Evolutionary conservation across 2,113 vertebrate genomes (phyloP).

Genomic region (Lycocorax pyrrhopterus): DNA sequence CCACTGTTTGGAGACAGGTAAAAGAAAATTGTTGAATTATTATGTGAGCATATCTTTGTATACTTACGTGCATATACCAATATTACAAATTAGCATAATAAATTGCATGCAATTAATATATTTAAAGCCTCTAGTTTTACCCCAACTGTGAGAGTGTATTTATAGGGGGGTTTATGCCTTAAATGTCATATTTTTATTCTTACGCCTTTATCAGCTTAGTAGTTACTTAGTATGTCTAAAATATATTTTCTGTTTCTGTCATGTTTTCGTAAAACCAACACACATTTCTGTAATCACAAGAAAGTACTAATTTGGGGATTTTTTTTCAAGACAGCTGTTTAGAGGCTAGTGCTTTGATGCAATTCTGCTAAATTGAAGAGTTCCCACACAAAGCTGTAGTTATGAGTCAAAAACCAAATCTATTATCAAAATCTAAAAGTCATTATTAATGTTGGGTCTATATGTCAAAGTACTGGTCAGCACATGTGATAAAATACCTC

Average conservation of each 20-base stretch:
- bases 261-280: background rate
- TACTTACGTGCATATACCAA: background rate
- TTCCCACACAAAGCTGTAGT: background rate
- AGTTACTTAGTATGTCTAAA: background rate
- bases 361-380: background rate
- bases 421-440: background rate
- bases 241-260: background rate
- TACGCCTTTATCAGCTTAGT: background rate
- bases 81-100: background rate
- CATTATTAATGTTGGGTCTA: background rate
- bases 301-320: background rate
- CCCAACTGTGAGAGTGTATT: background rate
- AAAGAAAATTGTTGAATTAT: background rate
- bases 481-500: background rate
- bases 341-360: background rate
- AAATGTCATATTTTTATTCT: background rate
- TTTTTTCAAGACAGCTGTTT: background rate
- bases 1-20: background rate
- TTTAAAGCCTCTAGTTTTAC: background rate
- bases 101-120: background rate
- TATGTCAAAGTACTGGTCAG: background rate
- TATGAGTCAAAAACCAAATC: background rate
- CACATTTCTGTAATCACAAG: background rate
- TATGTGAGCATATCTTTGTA: background rate
- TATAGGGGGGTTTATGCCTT: background rate